These are phyloP conservation scores for Gila orcuttii DNA, from an alignment of 2,113 vertebrate species.

Conservation along the genomic window DNA sequence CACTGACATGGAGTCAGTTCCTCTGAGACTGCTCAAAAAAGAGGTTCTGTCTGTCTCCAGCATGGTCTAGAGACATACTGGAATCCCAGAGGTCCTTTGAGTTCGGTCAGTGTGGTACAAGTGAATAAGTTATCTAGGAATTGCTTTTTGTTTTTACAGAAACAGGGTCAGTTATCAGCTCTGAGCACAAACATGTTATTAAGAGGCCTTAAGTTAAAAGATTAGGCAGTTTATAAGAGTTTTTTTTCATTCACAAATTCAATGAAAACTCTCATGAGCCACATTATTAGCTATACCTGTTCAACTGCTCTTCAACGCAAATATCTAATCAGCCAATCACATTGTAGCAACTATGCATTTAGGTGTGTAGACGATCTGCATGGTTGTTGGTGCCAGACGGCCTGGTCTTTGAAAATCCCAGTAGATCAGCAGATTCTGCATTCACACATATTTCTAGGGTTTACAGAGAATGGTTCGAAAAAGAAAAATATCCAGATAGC, in stretches of 20 bases:
- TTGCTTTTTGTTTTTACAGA: background rate
- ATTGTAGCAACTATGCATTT: too few relatives aligned
- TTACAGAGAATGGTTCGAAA: too few relatives aligned
- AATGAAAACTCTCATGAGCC: background rate
- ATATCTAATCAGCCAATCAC: too few relatives aligned
- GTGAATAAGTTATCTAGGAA: background rate
- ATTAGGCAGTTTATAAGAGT: background rate
- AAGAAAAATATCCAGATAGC: too few relatives aligned
- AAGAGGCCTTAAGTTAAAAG: slow-evolving; percentile 9
- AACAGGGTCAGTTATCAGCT: slow-evolving; percentile 1
- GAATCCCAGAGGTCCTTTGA: slow-evolving; percentile 6
- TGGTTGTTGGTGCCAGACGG: too few relatives aligned
- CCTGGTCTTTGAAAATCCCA: too few relatives aligned
- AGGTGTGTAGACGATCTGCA: too few relatives aligned
- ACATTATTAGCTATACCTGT: background rate
- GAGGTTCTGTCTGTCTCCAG: slow-evolving; percentile 13
- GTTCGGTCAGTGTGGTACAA: background rate
- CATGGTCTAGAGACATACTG: background rate
- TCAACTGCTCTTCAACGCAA: background rate
- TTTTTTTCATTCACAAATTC: background rate
- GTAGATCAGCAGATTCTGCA: too few relatives aligned
- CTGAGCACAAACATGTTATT: background rate
- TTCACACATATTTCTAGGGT: too few relatives aligned
- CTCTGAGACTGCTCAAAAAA: slow-evolving; percentile 21
- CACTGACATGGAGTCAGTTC: slow-evolving; percentile 41